Evolutionary conservation across 2,888 invertebrate species (phyloP), one percentile per base, ranked within the genome.

Genomic region (Ptilodon capucinus): DNA sequence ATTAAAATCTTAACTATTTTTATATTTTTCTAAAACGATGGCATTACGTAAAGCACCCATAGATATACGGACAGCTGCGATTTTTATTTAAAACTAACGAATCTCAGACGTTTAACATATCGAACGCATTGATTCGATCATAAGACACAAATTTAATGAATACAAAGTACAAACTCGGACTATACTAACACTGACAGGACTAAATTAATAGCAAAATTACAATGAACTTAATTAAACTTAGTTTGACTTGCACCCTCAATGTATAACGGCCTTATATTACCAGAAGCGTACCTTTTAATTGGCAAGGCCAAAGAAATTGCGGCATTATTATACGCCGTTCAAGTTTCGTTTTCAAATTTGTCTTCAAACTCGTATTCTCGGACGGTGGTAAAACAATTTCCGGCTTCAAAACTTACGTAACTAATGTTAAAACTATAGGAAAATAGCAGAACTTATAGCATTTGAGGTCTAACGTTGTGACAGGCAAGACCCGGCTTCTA

Each of bases 401-500:
- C 65, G 68, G 64, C 57, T 56, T 47, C 42, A 53, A 39, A 57
- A 63, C 64, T 61, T 66, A 64, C 48, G 44, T 57, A 56, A 54
- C 57, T 64, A 60, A 49, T 48, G 44, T 64, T 51, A 60, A 67
- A 71, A 51, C 64, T 71, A 68, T 63, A 72, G 64, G 64, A 68
- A 68, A 63, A 28, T 57, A 60, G 59, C 60, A 61, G 58, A 58
- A 55, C 57, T 53, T 51, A 52, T 60, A 53, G 57, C 54, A 59
- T 51, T 46, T 68, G 65, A 73, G 69, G 70, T 74, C 65, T 63
- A 66, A 64, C 62, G 68, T 68, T n/a, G 61, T 70, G 58, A 64
- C 63, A 72, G 80, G 79, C 79, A 78, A 79, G 79, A 77, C 64
- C 69, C 60, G 79, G 77, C 79, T 71, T 62, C 35, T 63, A 68